Evolutionary conservation across 2,888 invertebrate genomes (phyloP), one percentile per base, ranked within the genome.

Genomic region (Rhagonycha lutea): DNA sequence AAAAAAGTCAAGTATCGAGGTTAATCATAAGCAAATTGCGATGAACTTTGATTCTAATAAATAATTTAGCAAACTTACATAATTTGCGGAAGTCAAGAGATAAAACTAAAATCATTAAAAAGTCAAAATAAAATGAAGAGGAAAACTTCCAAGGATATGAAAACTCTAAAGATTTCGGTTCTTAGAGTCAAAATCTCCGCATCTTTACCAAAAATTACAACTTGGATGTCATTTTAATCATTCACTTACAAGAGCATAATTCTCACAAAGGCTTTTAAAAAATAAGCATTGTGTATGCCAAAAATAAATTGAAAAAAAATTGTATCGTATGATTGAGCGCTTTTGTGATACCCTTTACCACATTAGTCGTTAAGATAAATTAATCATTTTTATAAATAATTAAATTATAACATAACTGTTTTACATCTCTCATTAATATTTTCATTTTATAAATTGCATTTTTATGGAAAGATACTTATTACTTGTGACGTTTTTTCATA

Each of bases 291-390:
- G 47, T n/a, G 10, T n/a, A 26, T 14, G 32, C 65, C 14, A 23
- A 47, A 14, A 60, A 12, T 23, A 32, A 11, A 12, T 18, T 63
- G 7, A 0, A 70, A 24, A 18, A 18, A 18, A 68, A 67, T 14
- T 47, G n/a, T 47, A 47, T 18, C 72, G 24, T 72, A 32, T 68
- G 72, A 72, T 68, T 29, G 61, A 14, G 18, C 61, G 47, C 60
- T 68, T 72, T 72, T 67, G 18, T 29, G 72, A 72, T 72, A 68
- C 61, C 72, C 72, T 72, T 61, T 62, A 14, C 72, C 72, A 72
- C 23, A 68, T 68, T 61, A 11, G 26, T 24, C n/a, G 26, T 26
- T 23, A 65, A 24, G 26, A 65, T 24, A 24, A 65, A 24, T 65
- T 24, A 24, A 62, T 62, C 62, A 62, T 18, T 65, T 65, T 65